Evolutionary conservation across 2,797 vertebrate species (phyloP), one percentile per base, ranked within the genome.

Genomic region (Acrocephalus scirpaceus): DNA sequence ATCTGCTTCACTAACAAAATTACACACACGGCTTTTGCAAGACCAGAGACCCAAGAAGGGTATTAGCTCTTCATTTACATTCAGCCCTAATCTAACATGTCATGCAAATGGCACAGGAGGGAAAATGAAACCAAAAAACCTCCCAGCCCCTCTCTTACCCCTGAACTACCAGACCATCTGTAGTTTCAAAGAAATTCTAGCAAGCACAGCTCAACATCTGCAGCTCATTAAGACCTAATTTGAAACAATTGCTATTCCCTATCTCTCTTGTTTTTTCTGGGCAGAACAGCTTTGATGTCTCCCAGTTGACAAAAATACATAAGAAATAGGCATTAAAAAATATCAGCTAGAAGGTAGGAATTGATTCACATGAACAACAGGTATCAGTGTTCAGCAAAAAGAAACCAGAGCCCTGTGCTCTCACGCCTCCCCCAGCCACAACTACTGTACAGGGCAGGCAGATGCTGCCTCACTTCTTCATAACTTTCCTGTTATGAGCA

Each of bases 101-200:
- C 93, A 92, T 89, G 91, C 92, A 94, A 97, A 95, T 44, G 71
- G 64, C 93, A 94, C 82, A 86, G 80, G 81, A 97, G 91, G 82
- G 92, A 95, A 95, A 96, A 95, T 1, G 83, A 96, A 95, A 97
- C 93, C 75, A 64, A 93, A 89, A 95, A 92, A 34, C 27, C 50
- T 94, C 66, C 81, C 86, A 90, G 66, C 66, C 90, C 75, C 65
- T 67, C 74, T 91, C 92, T 72, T 84, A 95, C 38, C 84, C 90
- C 71, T 88, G 90, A 93, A 91, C 94, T 92, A 95, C 91, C 62
- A 92, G 61, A 76, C 96, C 96, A 96, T 93, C 88, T 97, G 97
- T 85, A 87, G n/a, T 96, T 97, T 97, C 96, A 97, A 96, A 96
- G 90, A 93, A 85, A 90, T 90, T 89, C 83, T 81, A 95, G 56